Percentiles rank a stretch among this genome's conserved stretches.
Conservation (phyloP, 1,140 invertebrate genomes). For the Plectus sambesii region DNA sequence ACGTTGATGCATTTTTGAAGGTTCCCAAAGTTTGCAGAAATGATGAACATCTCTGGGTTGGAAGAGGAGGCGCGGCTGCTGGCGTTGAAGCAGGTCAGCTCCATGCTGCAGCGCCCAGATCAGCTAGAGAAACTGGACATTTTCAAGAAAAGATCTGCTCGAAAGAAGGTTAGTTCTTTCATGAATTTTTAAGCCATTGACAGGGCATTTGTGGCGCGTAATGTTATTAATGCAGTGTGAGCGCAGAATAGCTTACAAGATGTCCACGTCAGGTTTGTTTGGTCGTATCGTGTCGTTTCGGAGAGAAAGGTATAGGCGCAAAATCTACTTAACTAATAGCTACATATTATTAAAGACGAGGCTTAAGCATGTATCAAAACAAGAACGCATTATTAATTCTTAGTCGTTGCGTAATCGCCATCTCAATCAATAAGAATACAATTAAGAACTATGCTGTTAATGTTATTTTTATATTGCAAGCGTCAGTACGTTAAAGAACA, state of each 20-base stretch:
- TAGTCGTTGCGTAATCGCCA: no score
- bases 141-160: slow-evolving; percentile 57
- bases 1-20: no score
- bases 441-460: slow-evolving; percentile 3
- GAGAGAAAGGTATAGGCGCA: no score
- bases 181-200: no score
- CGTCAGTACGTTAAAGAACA: slow-evolving; percentile 1
- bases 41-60: no score
- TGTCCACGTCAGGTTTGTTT: slow-evolving; percentile 5
- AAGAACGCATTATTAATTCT: no score
- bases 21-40: no score
- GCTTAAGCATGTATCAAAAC: no score
- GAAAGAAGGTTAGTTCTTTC: slow-evolving; percentile 51
- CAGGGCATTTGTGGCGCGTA: background rate
- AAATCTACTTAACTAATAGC: no score
- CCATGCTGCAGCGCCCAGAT: slow-evolving; percentile 81
- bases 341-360: no score
- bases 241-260: background rate
- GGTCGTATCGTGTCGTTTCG: no score
- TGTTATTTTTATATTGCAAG: slow-evolving; percentile 11
- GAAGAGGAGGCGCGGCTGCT: slow-evolving; percentile 66
- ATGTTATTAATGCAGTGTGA: background rate
- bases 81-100: slow-evolving; percentile 78
- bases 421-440: no score
- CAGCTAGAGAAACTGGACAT: slow-evolving; percentile 88